A percentile compares a stretch with the other conserved stretches of the same genome.
These are phyloP conservation scores for Odontophorus gujanensis DNA, from an alignment of 2,113 vertebrate genomes.

Conservation along the genomic window DNA sequence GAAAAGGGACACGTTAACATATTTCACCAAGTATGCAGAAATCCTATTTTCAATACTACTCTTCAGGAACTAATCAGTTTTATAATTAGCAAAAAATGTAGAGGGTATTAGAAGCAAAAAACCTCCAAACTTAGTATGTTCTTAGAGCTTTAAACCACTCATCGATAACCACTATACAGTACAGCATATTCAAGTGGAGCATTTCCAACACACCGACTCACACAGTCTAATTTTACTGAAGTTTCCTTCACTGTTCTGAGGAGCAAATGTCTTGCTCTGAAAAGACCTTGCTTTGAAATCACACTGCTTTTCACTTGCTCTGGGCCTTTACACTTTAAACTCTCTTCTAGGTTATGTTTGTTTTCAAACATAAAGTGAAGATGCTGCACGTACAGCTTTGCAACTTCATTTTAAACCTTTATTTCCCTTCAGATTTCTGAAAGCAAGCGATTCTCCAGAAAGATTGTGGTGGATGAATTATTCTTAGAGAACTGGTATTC, in stretches of 20 bases:
- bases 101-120: not conserved
- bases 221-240: not conserved
- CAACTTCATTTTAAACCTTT: not conserved
- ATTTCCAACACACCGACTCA: not conserved
- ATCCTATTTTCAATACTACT: not conserved
- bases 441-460: not conserved
- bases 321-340: not conserved
- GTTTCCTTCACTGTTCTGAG: not conserved
- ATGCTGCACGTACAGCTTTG: not conserved
- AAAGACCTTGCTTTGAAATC: not conserved
- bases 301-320: not conserved
- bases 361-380: not conserved
- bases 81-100: not conserved
- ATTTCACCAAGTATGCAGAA: not conserved
- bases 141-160: not conserved
- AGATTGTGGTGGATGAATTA: not conserved
- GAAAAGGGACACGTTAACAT: not conserved
- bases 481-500: not conserved
- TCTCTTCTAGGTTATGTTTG: not conserved
- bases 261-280: not conserved
- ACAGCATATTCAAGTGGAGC: not conserved
- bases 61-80: not conserved
- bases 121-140: not conserved
- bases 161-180: not conserved
- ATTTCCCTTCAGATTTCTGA: not conserved